Percentiles rank a stretch among this genome's conserved stretches.
phyloP scores from a whole-genome alignment of 2,888 invertebrate species.

The Nephrotoma flavescens region DNA sequence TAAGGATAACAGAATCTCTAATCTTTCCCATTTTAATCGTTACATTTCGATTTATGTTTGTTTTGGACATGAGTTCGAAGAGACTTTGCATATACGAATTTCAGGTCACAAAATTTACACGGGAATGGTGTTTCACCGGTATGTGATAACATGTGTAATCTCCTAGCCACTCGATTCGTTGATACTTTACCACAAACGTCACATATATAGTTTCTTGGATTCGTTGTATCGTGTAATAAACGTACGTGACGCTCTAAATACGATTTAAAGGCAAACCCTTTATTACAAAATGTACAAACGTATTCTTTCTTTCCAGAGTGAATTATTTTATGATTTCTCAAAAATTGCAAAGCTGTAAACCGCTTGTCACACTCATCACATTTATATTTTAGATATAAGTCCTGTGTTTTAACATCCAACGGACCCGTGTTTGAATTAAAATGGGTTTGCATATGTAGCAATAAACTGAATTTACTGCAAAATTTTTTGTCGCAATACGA shows the following conservation, averaged over 20 bases:
- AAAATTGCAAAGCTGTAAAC: background rate
- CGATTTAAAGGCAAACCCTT: background rate
- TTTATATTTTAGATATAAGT: background rate
- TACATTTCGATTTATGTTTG: background rate
- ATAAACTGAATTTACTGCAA: too few species aligned
- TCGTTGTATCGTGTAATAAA: background rate
- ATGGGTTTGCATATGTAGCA: background rate
- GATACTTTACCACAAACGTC: background rate
- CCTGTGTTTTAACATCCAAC: background rate
- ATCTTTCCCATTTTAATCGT: background rate
- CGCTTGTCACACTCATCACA: background rate
- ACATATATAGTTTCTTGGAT: background rate
- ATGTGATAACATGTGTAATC: background rate
- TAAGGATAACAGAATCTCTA: too few species aligned
- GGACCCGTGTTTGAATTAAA: background rate
- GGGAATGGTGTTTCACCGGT: background rate
- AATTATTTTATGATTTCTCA: background rate
- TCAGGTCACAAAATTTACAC: background rate
- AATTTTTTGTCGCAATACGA: too few species aligned
- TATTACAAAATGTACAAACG: background rate
- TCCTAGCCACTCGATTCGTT: background rate
- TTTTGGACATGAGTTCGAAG: background rate
- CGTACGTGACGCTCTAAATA: background rate
- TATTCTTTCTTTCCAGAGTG: background rate
- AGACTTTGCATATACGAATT: background rate